Percentiles rank a stretch among this genome's conserved stretches.
Evolutionary conservation across 2,797 vertebrate species (phyloP).

Genomic region (Platalea minor): DNA sequence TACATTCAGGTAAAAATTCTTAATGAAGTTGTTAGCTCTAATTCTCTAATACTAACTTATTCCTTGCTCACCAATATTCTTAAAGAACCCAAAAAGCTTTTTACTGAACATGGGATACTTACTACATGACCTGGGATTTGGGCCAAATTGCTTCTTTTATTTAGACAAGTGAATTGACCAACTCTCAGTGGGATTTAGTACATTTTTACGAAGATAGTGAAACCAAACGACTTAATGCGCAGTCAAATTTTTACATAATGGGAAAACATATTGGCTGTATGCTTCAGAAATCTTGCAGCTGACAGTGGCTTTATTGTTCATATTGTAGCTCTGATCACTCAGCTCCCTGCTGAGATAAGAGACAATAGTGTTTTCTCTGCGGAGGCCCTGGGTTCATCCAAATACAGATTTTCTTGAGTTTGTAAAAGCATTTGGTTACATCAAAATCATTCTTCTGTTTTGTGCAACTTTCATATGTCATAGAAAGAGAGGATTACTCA

Average conservation of each 20-base stretch:
- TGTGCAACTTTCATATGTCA: neutral
- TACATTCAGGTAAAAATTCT: neutral
- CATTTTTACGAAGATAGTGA: neutral
- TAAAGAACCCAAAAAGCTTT: neutral
- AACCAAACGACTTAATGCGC: neutral
- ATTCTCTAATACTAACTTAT: neutral
- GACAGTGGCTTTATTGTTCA: neutral
- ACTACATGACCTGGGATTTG: neutral
- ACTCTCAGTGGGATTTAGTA: neutral
- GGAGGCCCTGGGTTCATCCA: neutral
- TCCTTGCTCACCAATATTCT: neutral
- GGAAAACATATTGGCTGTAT: neutral
- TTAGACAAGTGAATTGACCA: neutral
- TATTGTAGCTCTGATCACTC: neutral
- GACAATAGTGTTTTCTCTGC: neutral
- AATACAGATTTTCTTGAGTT: neutral
- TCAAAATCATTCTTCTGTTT: neutral
- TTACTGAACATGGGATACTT: neutral
- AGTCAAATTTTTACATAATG: neutral
- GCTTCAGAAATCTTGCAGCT: neutral
- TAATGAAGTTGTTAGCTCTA: neutral
- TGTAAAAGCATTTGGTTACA: neutral
- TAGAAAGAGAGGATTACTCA: neutral
- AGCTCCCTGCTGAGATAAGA: neutral
- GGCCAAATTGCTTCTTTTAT: neutral